phyloP scores from a whole-genome alignment of 2,113 vertebrate species.

The Alouatta palliata region DNA sequence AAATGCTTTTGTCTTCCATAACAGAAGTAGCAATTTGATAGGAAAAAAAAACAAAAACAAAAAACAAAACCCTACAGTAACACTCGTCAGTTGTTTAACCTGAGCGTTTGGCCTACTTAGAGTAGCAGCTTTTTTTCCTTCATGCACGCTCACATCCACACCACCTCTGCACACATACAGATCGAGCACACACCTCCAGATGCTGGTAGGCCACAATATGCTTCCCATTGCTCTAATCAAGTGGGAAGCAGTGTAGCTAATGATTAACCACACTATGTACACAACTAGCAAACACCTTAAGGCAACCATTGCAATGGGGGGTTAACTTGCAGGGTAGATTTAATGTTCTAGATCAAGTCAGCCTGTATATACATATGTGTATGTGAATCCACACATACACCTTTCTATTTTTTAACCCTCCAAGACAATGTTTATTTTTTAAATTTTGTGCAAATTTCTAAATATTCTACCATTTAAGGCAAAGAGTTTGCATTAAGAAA shows the following conservation, averaged over 20 bases:
- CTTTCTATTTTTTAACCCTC: constrained; percentile 85
- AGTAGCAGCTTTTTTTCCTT: constrained; percentile 82
- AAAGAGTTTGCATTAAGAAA: constrained; percentile 85
- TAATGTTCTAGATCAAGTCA: constrained; percentile 68
- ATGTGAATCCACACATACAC: constrained; percentile 36
- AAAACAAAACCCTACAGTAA: constrained; percentile 65
- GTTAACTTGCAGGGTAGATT: constrained; percentile 74
- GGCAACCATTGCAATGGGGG: constrained; percentile 88
- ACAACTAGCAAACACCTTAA: constrained; percentile 89
- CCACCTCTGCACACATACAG: constrained; percentile 71
- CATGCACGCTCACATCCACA: constrained; percentile 78
- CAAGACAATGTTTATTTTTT: constrained; percentile 80
- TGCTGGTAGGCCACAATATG: constrained; percentile 84
- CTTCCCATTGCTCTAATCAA: constrained; percentile 82
- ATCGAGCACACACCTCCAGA: constrained; percentile 68
- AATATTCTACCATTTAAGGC: constrained; percentile 84
- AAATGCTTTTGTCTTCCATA: constrained; percentile 80
- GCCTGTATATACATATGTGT: constrained; percentile 48
- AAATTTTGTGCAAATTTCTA: constrained; percentile 90
- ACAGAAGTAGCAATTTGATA: constrained; percentile 78
- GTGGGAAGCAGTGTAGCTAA: constrained; percentile 81
- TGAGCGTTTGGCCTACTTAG: constrained; percentile 82
- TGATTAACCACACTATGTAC: constrained; percentile 80
- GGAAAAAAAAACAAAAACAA: constrained; percentile 28
- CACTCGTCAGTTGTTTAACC: constrained; percentile 83